Conservation (phyloP, 1,140 invertebrate genomes). For the Zaprionus africanus region DNA sequence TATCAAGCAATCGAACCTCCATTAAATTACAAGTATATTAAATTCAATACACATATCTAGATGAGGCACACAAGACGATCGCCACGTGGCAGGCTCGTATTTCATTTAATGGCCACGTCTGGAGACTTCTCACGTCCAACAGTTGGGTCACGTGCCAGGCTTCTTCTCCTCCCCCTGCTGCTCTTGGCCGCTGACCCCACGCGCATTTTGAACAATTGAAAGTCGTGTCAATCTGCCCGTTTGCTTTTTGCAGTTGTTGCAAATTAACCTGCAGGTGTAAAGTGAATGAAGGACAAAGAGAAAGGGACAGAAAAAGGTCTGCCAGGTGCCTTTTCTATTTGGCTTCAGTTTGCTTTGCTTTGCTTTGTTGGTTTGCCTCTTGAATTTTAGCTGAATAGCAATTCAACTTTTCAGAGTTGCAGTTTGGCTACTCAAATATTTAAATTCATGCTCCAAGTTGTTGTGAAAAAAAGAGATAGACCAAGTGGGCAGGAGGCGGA, state of each 20-base stretch:
- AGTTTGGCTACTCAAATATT: conserved; percentile 1
- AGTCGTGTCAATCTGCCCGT: not conserved
- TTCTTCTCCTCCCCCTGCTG: not conserved
- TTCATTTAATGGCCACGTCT: conserved; percentile 5
- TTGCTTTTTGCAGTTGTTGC: not conserved
- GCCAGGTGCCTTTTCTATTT: not conserved
- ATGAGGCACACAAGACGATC: conserved; percentile 43
- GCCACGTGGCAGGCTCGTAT: not conserved
- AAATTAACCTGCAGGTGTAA: not conserved
- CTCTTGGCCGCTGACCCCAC: not conserved
- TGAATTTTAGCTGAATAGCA: not conserved
- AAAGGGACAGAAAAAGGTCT: not conserved
- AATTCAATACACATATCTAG: conserved; percentile 58
- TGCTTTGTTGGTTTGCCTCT: conserved; percentile 15
- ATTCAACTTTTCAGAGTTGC: not conserved
- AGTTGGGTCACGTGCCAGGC: conserved; percentile 1
- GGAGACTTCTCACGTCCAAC: not conserved
- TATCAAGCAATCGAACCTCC: conserved; percentile 55
- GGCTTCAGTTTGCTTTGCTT: conserved; percentile 2
- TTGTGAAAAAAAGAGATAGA: not conserved
- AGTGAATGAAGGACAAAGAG: not conserved
- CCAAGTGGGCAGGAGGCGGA: not conserved
- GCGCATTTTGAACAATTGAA: not conserved
- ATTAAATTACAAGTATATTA: conserved; percentile 42
- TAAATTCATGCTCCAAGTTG: not conserved